Conservation (phyloP, 2,797 vertebrate species). For the Hoplostethus mediterraneus region DNA sequence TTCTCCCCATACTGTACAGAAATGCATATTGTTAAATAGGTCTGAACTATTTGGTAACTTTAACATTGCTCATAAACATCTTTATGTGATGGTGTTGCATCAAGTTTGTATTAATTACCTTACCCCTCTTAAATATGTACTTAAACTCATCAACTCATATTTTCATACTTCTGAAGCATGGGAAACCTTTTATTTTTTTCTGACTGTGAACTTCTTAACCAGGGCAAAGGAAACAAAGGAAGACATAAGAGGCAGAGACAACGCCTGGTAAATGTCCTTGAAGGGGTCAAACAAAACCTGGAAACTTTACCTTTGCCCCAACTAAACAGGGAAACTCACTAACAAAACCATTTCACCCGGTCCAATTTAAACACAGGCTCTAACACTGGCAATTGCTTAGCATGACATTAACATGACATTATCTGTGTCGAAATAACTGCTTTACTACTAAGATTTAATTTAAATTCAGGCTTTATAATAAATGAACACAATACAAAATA, state of each 20-base stretch:
- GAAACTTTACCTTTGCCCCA: constrained; percentile 19
- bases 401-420: constrained; percentile 23
- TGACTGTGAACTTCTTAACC: constrained; percentile 81
- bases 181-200: constrained; percentile 63
- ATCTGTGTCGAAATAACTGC: constrained; percentile 30
- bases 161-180: constrained; percentile 59
- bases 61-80: constrained; percentile 35
- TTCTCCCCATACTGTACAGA: background rate
- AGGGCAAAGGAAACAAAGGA: constrained; percentile 89
- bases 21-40: constrained; percentile 9
- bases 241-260: constrained; percentile 87
- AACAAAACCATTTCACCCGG: constrained; percentile 32
- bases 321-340: constrained; percentile 51
- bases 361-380: constrained; percentile 16
- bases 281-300: constrained; percentile 56
- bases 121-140: constrained; percentile 21
- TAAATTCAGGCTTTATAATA: constrained; percentile 5
- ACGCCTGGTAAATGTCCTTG: constrained; percentile 84
- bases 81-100: constrained; percentile 12
- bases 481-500: constrained; percentile 31
- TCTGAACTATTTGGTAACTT: constrained; percentile 34
- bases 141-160: constrained; percentile 39
- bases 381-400: constrained; percentile 37
- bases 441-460: background rate
- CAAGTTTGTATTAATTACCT: constrained; percentile 32